These are phyloP conservation scores for Montipora capricornis DNA, from an alignment of 64 coral and sea anemone species.

Conservation along the genomic window DNA sequence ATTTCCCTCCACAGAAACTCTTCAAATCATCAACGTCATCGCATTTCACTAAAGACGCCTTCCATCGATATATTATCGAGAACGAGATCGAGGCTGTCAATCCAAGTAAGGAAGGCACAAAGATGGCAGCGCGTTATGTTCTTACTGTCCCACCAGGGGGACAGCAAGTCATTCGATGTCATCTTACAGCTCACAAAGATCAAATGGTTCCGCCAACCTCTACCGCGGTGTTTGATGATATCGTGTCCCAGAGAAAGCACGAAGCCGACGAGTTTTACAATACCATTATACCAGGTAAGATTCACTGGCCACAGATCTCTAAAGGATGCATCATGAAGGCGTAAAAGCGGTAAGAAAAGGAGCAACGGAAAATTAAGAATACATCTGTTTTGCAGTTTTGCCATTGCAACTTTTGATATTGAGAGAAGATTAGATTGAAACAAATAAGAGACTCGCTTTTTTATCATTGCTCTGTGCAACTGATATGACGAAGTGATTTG, in stretches of 20 bases:
- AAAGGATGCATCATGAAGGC: too few relatives aligned
- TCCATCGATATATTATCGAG: conserved; percentile 85
- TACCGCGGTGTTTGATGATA: conserved; percentile 42
- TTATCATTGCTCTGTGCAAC: too few relatives aligned
- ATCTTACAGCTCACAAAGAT: conserved; percentile 52
- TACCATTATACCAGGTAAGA: conserved; percentile 74
- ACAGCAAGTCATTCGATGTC: conserved; percentile 58
- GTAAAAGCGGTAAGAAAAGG: too few relatives aligned
- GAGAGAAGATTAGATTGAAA: too few relatives aligned
- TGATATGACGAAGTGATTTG: too few relatives aligned
- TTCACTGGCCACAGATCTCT: too few relatives aligned
- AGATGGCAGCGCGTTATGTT: conserved; percentile 79
- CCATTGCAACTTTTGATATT: too few relatives aligned
- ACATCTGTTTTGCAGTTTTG: too few relatives aligned
- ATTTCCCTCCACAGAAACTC: conserved; percentile 3
- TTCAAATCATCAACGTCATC: conserved; percentile 43
- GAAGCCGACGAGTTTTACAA: conserved; percentile 80
- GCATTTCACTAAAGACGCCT: conserved; percentile 65
- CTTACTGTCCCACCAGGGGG: conserved; percentile 57
- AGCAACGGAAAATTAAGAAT: too few relatives aligned
- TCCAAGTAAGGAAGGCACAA: conserved; percentile 57
- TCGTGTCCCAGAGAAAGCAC: conserved; percentile 47
- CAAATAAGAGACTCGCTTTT: too few relatives aligned
- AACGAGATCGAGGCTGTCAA: conserved; percentile 58
- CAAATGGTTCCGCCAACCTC: neutral